phyloP scores from a whole-genome alignment of 2,888 invertebrate species.

The Lissonota sp. region DNA sequence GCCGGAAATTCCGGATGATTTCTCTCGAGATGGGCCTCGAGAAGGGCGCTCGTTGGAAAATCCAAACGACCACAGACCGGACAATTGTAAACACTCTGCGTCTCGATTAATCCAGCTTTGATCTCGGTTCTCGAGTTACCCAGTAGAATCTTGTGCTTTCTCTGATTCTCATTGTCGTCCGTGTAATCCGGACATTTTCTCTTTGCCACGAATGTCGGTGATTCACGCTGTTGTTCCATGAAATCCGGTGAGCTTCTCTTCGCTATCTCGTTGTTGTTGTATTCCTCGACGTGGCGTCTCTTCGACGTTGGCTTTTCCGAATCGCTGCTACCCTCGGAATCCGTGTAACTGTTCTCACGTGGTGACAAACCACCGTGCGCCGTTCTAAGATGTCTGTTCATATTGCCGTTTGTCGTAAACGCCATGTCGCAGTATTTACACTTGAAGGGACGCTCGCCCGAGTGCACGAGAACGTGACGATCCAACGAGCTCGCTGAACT shows the following conservation, averaged over 20 bases:
- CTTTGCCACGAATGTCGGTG: slow-evolving; percentile 63
- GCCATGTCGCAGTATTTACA: slow-evolving; percentile 92
- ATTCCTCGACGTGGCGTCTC: slow-evolving; percentile 76
- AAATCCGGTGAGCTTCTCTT: slow-evolving; percentile 75
- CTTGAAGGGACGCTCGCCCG: slow-evolving; percentile 92
- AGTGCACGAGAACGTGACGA: slow-evolving; percentile 92
- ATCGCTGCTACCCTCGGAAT: slow-evolving; percentile 79
- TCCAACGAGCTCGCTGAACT: slow-evolving; percentile 92
- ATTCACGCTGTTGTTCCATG: slow-evolving; percentile 59
- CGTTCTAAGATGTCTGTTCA: slow-evolving; percentile 93
- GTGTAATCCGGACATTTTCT: slow-evolving; percentile 72
- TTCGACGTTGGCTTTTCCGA: slow-evolving; percentile 73
- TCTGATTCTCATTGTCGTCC: slow-evolving; percentile 67
- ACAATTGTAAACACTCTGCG: slow-evolving; percentile 82
- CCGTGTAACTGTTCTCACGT: slow-evolving; percentile 75
- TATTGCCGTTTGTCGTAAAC: slow-evolving; percentile 94
- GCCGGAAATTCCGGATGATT: slow-evolving; percentile 88
- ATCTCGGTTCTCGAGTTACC: slow-evolving; percentile 78
- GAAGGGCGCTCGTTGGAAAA: slow-evolving; percentile 86
- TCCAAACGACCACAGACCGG: slow-evolving; percentile 88
- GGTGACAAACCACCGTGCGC: slow-evolving; percentile 75
- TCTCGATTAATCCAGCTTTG: slow-evolving; percentile 65
- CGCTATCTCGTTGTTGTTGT: slow-evolving; percentile 87
- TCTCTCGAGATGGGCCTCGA: slow-evolving; percentile 88
- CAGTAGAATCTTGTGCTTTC: slow-evolving; percentile 77